These are phyloP conservation scores for Ophioninae sp. DNA, from an alignment of 2,888 invertebrate genomes.

Conservation along the genomic window DNA sequence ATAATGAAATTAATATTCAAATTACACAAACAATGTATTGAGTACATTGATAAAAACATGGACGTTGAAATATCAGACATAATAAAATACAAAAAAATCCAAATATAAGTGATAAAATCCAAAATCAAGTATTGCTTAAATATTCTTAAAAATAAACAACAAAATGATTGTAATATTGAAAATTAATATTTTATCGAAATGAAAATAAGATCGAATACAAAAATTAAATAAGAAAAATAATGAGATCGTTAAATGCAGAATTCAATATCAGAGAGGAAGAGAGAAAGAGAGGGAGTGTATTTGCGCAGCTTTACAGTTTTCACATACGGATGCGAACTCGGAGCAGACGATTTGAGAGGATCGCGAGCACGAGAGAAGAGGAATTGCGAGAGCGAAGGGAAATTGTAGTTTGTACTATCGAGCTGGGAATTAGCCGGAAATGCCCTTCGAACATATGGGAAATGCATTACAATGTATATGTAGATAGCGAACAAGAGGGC, in stretches of 20 bases:
- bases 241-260: conserved; percentile 53
- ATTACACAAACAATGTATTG: too few species aligned
- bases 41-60: too few species aligned
- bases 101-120: too few species aligned
- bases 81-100: too few species aligned
- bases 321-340: conserved; percentile 20
- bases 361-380: conserved; percentile 11
- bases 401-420: conserved; percentile 65
- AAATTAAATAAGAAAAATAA: too few species aligned
- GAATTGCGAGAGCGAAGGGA: conserved; percentile 44
- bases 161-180: too few species aligned
- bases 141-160: too few species aligned
- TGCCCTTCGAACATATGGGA: conserved; percentile 45
- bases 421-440: conserved; percentile 66
- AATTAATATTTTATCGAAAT: background rate
- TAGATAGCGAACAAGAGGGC: conserved; percentile 39
- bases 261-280: too few species aligned
- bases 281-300: conserved; percentile 56
- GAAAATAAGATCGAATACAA: background rate
- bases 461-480: conserved; percentile 23
- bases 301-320: conserved; percentile 47
- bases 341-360: background rate
- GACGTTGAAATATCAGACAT: too few species aligned
- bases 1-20: too few species aligned
- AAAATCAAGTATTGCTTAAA: too few species aligned